Evolutionary conservation across 35 echinoderm and acorn worm genomes (phyloP).

Genomic region (Ptychodera flava): DNA sequence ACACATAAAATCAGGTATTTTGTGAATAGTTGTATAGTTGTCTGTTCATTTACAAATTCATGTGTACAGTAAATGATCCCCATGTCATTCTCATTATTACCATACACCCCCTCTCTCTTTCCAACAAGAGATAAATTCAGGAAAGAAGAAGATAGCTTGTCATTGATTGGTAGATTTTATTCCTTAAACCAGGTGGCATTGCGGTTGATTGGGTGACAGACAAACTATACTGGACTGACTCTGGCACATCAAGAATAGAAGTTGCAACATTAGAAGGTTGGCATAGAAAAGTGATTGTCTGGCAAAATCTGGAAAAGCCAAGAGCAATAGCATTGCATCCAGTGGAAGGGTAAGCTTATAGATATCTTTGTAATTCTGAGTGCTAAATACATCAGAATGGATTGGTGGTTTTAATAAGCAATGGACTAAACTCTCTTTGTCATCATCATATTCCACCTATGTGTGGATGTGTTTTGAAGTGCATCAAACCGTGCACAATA

Average conservation of each 20-base stretch:
- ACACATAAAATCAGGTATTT: too few species aligned
- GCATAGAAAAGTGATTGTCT: constrained; percentile 55
- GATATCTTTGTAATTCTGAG: not conserved
- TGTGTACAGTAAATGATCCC: too few species aligned
- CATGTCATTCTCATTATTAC: too few species aligned
- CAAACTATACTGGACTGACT: constrained; percentile 88
- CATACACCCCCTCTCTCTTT: not conserved
- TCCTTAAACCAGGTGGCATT: constrained; percentile 60
- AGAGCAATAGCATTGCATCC: constrained; percentile 81
- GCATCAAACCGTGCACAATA: too few species aligned
- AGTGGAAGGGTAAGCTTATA: constrained; percentile 51
- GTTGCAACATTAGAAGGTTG: constrained; percentile 69
- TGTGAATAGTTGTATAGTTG: too few species aligned
- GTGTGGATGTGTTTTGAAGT: too few species aligned
- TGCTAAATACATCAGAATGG: too few species aligned
- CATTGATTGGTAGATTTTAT: constrained; percentile 2
- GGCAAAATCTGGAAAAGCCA: constrained; percentile 78
- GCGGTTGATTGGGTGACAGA: constrained; percentile 73
- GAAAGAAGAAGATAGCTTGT: too few species aligned
- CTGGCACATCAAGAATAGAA: constrained; percentile 83
- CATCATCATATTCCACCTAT: too few species aligned
- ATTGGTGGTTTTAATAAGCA: too few species aligned
- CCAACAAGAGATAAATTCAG: not conserved
- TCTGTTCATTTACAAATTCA: too few species aligned
- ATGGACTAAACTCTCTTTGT: too few species aligned